Percentiles rank a stretch among this genome's conserved stretches.
Evolutionary conservation across 1,140 invertebrate species (phyloP).

Genomic region (Trichoplusia ni): DNA sequence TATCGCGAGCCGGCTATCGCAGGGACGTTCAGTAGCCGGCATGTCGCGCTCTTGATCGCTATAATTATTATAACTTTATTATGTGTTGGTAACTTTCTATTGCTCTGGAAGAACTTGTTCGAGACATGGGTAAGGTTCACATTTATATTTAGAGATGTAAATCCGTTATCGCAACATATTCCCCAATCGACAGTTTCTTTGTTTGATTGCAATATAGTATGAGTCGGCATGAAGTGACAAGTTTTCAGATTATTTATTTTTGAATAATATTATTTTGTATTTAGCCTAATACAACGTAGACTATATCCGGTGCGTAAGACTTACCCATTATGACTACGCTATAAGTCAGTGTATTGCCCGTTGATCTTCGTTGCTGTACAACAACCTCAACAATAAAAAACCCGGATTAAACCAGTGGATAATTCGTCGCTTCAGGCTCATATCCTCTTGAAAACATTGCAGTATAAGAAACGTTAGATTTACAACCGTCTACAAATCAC

Average conservation of each 20-base stretch:
- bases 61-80: background rate
- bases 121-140: background rate
- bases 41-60: background rate
- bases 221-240: too few species aligned
- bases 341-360: background rate
- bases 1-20: background rate
- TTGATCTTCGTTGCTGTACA: background rate
- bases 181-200: too few species aligned
- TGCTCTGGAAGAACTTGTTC: background rate
- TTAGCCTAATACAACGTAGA: too few species aligned
- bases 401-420: background rate
- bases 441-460: background rate
- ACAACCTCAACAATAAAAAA: background rate
- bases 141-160: too few species aligned
- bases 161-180: too few species aligned
- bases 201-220: too few species aligned
- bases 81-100: background rate
- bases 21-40: conserved; percentile 16
- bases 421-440: background rate
- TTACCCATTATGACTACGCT: too few species aligned
- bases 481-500: conserved; percentile 7
- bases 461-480: background rate
- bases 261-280: too few species aligned
- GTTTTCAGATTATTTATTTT: too few species aligned
- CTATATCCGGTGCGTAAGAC: too few species aligned